Base-by-base conservation (phyloP, 2,797 vertebrate species). In the Hemibagrus guttatus region DNA sequence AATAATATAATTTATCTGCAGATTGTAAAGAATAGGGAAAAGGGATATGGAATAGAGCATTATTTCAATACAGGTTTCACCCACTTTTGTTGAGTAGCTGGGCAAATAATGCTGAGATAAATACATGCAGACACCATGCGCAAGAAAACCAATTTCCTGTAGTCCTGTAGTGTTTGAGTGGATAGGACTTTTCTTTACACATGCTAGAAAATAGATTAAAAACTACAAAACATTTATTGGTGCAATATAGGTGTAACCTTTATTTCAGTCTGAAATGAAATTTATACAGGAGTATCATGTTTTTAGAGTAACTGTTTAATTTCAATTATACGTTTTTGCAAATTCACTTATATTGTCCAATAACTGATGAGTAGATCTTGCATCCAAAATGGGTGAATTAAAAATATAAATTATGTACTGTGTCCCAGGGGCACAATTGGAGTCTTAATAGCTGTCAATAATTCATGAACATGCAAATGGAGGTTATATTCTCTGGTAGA, bases 1-100 rank as follows among this genome's bases (percentile, higher is more conserved):
- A 79, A 79, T 59, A 14, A 79, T n/a, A 63, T 81, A 81, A 81
- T 64, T 58, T 63, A n/a, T n/a, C 13, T 64, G 39, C 0, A 28
- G 2, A 2, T 28, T 66, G 21, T 49, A 28, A 49, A 0, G 23
- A 28, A 59, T 59, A n/a, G 35, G 12, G 8, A 61, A 63, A 64
- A 49, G n/a, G 23, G 8, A 28, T 11, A 64, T 4, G 78, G 59
- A 63, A n/a, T 11, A 63, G 23, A 35, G 14, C 13, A 28, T 23
- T 7, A 61, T 80, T 63, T 80, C 23, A 81, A 63, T 3, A 49
- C 59, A 49, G 61, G 26, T 21, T 49, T 66, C 42, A 66, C 9
- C 2, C 42, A 42, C 7, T 3, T 12, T 59, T 39, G 31, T 42
- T 80, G 35, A 42, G 54, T 79, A 42, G 23, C 58, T 81, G 14